Conservation (phyloP, 2,888 invertebrate species). For the Xylocampa areola region DNA sequence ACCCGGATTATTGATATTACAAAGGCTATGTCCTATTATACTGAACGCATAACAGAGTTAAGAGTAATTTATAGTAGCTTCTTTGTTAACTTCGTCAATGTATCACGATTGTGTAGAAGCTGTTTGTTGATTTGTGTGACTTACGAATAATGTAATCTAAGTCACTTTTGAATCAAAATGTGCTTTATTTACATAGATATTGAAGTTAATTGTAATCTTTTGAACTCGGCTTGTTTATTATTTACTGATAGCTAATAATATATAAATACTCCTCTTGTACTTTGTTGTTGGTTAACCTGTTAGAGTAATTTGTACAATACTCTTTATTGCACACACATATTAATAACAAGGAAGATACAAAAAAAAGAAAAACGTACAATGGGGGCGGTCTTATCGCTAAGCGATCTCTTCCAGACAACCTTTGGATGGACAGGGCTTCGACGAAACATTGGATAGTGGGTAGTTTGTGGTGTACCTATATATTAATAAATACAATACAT, state of each 20-base stretch:
- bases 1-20: slow-evolving; percentile 41
- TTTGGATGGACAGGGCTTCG: too few species aligned
- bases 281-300: not conserved
- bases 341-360: too few species aligned
- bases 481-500: too few species aligned
- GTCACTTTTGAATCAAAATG: slow-evolving; percentile 17
- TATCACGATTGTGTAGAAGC: slow-evolving; percentile 30
- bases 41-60: slow-evolving; percentile 27
- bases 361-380: too few species aligned
- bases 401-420: too few species aligned
- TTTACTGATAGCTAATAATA: too few species aligned
- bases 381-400: too few species aligned
- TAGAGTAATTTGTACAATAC: too few species aligned
- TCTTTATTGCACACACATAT: too few species aligned
- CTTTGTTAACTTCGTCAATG: slow-evolving; percentile 42
- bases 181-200: slow-evolving; percentile 1
- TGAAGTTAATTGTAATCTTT: slow-evolving; percentile 3
- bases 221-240: slow-evolving; percentile 5
- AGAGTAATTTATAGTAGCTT: slow-evolving; percentile 50
- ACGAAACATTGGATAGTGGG: too few species aligned
- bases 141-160: slow-evolving; percentile 27
- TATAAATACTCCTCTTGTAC: not conserved
- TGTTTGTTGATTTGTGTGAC: slow-evolving; percentile 25
- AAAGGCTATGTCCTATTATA: slow-evolving; percentile 39
- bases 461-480: too few species aligned